Conservation (phyloP, 1,140 invertebrate species). For the Cydia pomonella region DNA sequence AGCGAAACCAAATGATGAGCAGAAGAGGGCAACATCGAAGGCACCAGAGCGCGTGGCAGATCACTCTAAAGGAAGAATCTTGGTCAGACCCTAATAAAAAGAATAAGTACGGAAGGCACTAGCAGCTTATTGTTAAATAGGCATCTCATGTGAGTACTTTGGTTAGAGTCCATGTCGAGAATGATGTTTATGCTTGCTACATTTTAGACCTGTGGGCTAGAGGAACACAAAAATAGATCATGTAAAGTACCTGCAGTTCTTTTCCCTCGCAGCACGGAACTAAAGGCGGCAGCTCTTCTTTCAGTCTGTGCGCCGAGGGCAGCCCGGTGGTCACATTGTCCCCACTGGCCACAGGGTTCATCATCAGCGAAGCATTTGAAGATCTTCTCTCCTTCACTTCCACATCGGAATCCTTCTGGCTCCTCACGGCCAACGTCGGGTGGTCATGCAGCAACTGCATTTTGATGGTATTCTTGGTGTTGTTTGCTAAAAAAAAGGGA, state of each 20-base stretch:
- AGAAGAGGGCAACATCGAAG: no score
- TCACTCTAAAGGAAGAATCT: no score
- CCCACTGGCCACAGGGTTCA: conserved; percentile 73
- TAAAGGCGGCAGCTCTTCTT: conserved; percentile 62
- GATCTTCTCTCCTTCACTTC: conserved; percentile 66
- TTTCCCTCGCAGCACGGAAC: conserved; percentile 71
- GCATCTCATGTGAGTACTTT: no score
- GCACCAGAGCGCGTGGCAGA: no score
- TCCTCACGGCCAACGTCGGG: conserved; percentile 45
- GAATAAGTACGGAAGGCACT: no score
- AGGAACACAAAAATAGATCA: no score
- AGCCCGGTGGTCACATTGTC: conserved; percentile 63
- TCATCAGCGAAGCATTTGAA: conserved; percentile 58
- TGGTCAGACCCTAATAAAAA: no score
- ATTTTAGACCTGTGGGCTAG: no score
- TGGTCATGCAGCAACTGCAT: conserved; percentile 68
- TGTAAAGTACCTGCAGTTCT: conserved; percentile 59
- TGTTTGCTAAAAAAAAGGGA: conserved; percentile 38
- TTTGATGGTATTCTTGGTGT: conserved; percentile 39
- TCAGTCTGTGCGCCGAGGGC: conserved; percentile 57
- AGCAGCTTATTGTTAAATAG: no score
- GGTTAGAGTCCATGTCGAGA: no score
- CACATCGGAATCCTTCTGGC: conserved; percentile 55
- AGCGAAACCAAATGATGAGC: no score
- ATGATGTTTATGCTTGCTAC: no score